Evolutionary conservation across 2,888 invertebrate genomes (phyloP).

Genomic region (Xestia rhomboidea): DNA sequence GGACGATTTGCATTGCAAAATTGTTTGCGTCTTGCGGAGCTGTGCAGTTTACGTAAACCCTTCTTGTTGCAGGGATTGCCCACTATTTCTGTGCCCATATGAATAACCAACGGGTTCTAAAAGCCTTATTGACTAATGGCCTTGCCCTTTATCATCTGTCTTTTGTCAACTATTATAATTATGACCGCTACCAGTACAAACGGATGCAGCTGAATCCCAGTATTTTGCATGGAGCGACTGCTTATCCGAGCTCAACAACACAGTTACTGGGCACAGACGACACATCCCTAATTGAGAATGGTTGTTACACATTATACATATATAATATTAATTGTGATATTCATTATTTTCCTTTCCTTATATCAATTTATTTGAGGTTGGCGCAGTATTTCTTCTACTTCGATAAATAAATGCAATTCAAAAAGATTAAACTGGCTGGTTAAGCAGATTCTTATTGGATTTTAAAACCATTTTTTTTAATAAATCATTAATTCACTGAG

Average conservation of each 20-base stretch:
- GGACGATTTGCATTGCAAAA: conserved; percentile 65
- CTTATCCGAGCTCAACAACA: background rate
- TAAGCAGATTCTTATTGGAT: background rate
- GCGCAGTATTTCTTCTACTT: background rate
- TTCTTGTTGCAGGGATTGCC: conserved; percentile 19
- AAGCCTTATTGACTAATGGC: background rate
- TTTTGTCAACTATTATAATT: background rate
- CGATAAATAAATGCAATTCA: too few relatives aligned
- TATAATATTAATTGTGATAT: background rate
- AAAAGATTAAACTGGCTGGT: fast-evolving
- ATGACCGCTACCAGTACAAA: background rate
- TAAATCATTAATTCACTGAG: too few relatives aligned
- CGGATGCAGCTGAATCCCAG: background rate
- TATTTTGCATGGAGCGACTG: background rate
- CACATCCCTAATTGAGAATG: background rate
- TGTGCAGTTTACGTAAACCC: conserved; percentile 35
- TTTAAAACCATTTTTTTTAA: fast-evolving
- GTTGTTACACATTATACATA: background rate
- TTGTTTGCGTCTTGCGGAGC: conserved; percentile 45
- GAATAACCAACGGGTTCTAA: background rate
- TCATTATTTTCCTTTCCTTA: background rate
- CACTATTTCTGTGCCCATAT: background rate
- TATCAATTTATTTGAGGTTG: background rate
- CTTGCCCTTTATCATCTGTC: background rate
- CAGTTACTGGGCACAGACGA: background rate